A percentile compares a stretch with the other conserved stretches of the same genome.
These are phyloP conservation scores for Tragelaphus scriptus DNA, from an alignment of 2,113 vertebrate genomes.

Conservation along the genomic window DNA sequence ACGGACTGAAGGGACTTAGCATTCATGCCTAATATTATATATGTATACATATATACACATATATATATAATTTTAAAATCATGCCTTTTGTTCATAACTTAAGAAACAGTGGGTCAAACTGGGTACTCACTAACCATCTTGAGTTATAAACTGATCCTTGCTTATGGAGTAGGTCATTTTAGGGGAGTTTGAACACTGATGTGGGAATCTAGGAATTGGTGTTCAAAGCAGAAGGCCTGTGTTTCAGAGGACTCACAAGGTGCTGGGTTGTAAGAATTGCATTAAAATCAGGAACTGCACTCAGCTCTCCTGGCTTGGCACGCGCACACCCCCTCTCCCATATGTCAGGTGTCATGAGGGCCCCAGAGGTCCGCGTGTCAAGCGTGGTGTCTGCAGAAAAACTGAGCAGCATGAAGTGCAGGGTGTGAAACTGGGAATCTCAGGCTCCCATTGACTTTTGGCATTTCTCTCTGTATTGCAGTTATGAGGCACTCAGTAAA, in stretches of 20 bases:
- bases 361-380: rapidly evolving
- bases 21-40: not conserved
- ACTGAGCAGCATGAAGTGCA: rapidly evolving
- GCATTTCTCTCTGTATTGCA: not conserved
- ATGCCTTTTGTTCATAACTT: not conserved
- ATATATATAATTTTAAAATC: not conserved
- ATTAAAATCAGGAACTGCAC: not conserved
- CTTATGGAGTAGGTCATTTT: not conserved
- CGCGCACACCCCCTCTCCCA: rapidly evolving
- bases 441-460: rapidly evolving
- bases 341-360: rapidly evolving
- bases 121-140: too few species aligned
- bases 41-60: not conserved
- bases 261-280: not conserved
- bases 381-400: rapidly evolving
- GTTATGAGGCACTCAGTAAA: not conserved
- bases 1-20: not conserved
- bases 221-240: not conserved
- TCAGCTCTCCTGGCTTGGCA: not conserved
- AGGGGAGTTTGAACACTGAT: not conserved
- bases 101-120: not conserved
- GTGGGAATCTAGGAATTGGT: not conserved
- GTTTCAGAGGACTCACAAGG: not conserved
- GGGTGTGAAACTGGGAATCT: rapidly evolving
- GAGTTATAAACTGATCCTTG: not conserved